Percentiles rank a stretch among this genome's conserved stretches.
Evolutionary conservation across 23 tunicate species (phyloP).

Genomic region (Diplosoma virens): DNA sequence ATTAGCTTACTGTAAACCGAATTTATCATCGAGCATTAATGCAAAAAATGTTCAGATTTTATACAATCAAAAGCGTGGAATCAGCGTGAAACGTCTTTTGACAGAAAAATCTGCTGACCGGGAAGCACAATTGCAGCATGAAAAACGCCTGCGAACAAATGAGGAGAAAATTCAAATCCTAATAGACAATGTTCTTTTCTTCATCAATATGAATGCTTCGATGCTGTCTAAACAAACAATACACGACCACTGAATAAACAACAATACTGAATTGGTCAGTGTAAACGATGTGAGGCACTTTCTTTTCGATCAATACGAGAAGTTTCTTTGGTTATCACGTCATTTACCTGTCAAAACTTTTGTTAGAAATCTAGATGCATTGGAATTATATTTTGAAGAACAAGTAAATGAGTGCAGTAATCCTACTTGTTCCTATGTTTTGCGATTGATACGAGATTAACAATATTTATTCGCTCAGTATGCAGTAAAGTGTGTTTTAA

Average conservation of each 20-base stretch:
- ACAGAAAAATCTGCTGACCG: background rate
- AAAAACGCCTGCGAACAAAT: background rate
- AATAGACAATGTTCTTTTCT: background rate
- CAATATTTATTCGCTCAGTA: background rate
- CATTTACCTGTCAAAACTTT: background rate
- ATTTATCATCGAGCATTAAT: background rate
- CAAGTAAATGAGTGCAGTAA: background rate
- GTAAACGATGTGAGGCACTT: background rate
- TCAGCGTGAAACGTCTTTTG: background rate
- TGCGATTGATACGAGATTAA: too few species aligned
- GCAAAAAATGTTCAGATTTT: background rate
- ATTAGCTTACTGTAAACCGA: constrained; percentile 4
- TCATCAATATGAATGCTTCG: background rate
- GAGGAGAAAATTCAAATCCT: background rate
- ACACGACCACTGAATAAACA: background rate
- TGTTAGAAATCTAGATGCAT: background rate
- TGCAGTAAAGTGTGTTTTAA: background rate
- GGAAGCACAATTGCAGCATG: background rate
- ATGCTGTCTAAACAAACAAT: background rate
- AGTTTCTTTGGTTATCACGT: background rate
- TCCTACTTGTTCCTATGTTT: background rate
- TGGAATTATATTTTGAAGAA: background rate
- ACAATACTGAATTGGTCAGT: background rate
- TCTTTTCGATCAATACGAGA: too few species aligned
- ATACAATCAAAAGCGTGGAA: background rate